A percentile compares a stretch with the other conserved stretches of the same genome.
Evolutionary conservation across 2,888 invertebrate genomes (phyloP).

Genomic region (Diadegma fenestrale): DNA sequence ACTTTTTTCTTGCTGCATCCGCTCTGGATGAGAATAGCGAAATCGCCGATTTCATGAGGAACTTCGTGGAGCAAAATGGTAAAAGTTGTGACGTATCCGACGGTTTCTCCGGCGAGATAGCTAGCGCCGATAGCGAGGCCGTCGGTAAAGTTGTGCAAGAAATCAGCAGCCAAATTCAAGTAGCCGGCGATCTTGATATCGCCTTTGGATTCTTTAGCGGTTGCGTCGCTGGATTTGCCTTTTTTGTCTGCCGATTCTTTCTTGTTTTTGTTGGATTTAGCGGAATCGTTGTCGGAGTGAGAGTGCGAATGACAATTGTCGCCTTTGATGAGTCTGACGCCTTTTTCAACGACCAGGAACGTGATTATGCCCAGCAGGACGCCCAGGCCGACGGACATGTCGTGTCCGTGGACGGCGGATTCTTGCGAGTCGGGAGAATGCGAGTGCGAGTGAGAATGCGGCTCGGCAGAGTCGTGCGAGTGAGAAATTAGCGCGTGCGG

Average conservation of each 20-base stretch:
- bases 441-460: slow-evolving; percentile 83
- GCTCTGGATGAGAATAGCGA: slow-evolving; percentile 98
- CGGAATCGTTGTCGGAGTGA: slow-evolving; percentile 69
- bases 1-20: slow-evolving; percentile 96
- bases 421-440: slow-evolving; percentile 86
- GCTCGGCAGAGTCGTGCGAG: slow-evolving; percentile 79
- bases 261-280: slow-evolving; percentile 28
- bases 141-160: slow-evolving; percentile 99
- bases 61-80: slow-evolving; percentile 99
- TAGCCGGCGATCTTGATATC: slow-evolving; percentile 95
- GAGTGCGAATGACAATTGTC: slow-evolving; percentile 90
- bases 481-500: slow-evolving; percentile 95
- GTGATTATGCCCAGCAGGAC: slow-evolving; percentile 97
- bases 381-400: slow-evolving; percentile 97
- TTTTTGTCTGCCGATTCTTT: slow-evolving; percentile 55
- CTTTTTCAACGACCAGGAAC: slow-evolving; percentile 97
- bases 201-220: slow-evolving; percentile 74
- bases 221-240: slow-evolving; percentile 46
- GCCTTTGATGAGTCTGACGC: slow-evolving; percentile 94
- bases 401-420: slow-evolving; percentile 87
- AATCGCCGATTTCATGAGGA: slow-evolving; percentile 99
- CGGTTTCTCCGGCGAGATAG: slow-evolving; percentile 94
- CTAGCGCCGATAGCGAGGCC: slow-evolving; percentile 99
- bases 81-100: slow-evolving; percentile 96
- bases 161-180: slow-evolving; percentile 98